phyloP scores from a whole-genome alignment of 2,797 vertebrate genomes.

The Macrochelys suwanniensis region DNA sequence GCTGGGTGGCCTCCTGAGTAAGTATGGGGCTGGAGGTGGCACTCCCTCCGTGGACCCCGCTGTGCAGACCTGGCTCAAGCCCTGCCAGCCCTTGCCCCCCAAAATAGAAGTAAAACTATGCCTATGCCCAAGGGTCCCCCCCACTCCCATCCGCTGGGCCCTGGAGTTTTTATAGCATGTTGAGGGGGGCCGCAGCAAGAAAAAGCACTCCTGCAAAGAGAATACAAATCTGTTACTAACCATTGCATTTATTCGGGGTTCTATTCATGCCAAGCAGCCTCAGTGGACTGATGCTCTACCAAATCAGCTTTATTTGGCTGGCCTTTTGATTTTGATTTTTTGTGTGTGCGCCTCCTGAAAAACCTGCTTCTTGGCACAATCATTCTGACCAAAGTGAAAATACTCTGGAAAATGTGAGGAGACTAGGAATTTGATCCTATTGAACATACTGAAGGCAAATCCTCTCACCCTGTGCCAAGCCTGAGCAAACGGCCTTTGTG shows the following conservation, averaged over 20 bases:
- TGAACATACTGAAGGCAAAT: fast-evolving
- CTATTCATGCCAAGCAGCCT: neutral
- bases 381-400: neutral
- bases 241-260: fast-evolving
- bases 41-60: no score
- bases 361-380: neutral
- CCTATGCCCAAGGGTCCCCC: no score
- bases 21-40: no score
- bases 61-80: no score
- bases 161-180: no score
- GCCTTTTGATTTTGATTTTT: neutral
- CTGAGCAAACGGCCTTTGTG: neutral
- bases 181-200: no score
- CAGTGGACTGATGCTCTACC: fast-evolving
- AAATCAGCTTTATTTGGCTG: neutral
- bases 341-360: neutral
- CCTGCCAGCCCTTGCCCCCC: no score
- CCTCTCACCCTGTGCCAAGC: neutral
- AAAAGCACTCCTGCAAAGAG: neutral
- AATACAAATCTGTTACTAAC: neutral
- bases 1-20: no score
- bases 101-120: no score
- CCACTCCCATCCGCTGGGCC: no score
- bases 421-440: neutral
- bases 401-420: constrained; percentile 29